Evolutionary conservation across 1,140 invertebrate genomes (phyloP), one percentile per base, ranked within the genome.

Genomic region (Ceratina japonica): DNA sequence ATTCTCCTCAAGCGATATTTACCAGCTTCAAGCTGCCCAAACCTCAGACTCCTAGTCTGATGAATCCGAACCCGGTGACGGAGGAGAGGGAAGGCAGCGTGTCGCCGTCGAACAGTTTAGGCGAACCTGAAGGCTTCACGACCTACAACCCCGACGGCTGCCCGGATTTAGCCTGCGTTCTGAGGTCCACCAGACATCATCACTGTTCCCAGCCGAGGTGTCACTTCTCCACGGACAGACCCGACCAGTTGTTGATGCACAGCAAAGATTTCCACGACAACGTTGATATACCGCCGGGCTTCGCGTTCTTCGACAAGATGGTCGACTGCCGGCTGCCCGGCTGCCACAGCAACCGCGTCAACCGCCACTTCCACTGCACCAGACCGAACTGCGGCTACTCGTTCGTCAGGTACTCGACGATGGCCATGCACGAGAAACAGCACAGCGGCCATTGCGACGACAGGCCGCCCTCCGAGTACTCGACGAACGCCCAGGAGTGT

Each of bases 21-120:
- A 98, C 97, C 31, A 97, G 97, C 84, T 98, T 98, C 89, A 98
- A 98, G 90, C 93, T 98, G 73, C 97, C 97, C 22, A 97, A 98
- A 92, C 94, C 94, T 81, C 85, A 86, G 59, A 89, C 92, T 84
- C 79, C 91, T 86, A 79, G 87, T 90, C 83, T 92, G 88, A 88
- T 93, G 80, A 65, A 44, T 44, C 37, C 82, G 0, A 87, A 78
- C 65, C 77, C 63, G n/a, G 84, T 91, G 31, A 91, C 88, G 7
- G 92, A 93, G 61, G 95, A 95, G 64, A 80, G 91, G 1, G 92
- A 92, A 49, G 91, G 89, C 1, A 92, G 91, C 65, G 73, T 90
- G 0, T 92, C 92, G 7, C 91, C 91, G 13, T 87, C 87, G 7
- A 90, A 90, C 56, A 91, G 90, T 66, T 81, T 88, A 13, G 89